Evolutionary conservation across 2,888 invertebrate genomes (phyloP), one percentile per base, ranked within the genome.

Genomic region (Pemphredon lugubris): DNA sequence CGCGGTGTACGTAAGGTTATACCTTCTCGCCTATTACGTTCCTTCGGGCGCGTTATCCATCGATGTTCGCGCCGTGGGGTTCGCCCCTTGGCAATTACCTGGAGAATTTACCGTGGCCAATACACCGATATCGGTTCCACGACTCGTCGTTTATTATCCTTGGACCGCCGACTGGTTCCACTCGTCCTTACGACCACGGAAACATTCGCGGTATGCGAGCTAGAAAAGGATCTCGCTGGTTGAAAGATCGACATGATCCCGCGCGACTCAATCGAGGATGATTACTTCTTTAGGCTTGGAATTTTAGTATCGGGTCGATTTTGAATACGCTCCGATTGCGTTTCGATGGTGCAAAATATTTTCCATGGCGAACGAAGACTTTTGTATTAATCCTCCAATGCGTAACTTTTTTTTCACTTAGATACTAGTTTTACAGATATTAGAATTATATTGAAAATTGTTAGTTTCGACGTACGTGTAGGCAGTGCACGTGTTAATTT

Each of bases 41-140:
- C n/a, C n/a, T n/a, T n/a, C n/a, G n/a, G n/a, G n/a, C 48, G 64
- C 58, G 60, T 77, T 80, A 77, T 78, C 64, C 67, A 57, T 64
- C 69, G 74, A 59, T 64, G 74, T 64, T 66, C 59, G 40, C 59
- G 63, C 58, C 21, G 34, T 45, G 34, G 47, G 50, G 53, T 39
- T 45, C 45, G 47, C 54, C 7, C 21, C 57, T 32, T 32, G 64
- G 67, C 82, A 81, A 79, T 80, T 80, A 82, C 71, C 66, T 47
- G 53, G 51, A 37, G 76, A 71, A 82, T 80, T 80, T 82, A 82
- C 79, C 79, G 75, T 73, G 64, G 71, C 79, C 75, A 58, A 75
- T 72, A 60, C 65, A 59, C 68, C 78, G 77, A 73, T 77, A 77
- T 77, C 77, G 54, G 63, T 55, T 58, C 69, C 64, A 61, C 55